These are phyloP conservation scores for Chionoecetes opilio DNA, from an alignment of 1,140 invertebrate species.

Conservation along the genomic window DNA sequence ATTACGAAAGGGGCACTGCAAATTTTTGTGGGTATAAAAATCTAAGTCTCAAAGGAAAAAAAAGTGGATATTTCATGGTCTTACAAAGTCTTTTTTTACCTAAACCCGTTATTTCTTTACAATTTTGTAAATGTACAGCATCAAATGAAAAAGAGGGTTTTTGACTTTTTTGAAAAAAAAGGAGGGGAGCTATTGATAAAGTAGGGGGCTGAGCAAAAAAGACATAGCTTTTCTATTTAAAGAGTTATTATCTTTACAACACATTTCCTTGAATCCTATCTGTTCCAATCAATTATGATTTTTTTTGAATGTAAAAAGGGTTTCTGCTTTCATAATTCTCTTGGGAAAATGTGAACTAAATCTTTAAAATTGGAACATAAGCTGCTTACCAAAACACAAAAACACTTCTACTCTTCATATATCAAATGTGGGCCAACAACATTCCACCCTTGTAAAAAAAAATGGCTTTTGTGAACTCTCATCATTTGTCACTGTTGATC, in stretches of 20 bases:
- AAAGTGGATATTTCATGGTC: not conserved
- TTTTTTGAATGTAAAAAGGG: slow-evolving; percentile 63
- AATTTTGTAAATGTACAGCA: no score
- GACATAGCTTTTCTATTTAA: slow-evolving; percentile 52
- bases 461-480: slow-evolving; percentile 80
- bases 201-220: slow-evolving; percentile 12
- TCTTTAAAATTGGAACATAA: slow-evolving; percentile 73
- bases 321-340: slow-evolving; percentile 59
- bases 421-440: no score
- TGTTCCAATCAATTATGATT: slow-evolving; percentile 41
- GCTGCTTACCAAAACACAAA: slow-evolving; percentile 80
- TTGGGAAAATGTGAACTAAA: slow-evolving; percentile 71
- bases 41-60: not conserved
- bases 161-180: not conserved
- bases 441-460: no score
- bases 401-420: slow-evolving; percentile 60
- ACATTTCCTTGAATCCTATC: slow-evolving; percentile 22
- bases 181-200: slow-evolving; percentile 31
- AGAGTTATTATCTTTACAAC: no score
- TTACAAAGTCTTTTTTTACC: slow-evolving; percentile 2
- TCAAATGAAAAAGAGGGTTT: not conserved
- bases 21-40: not conserved
- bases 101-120: not conserved
- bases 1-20: not conserved
- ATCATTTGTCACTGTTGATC: slow-evolving; percentile 67